A percentile compares a stretch with the other conserved stretches of the same genome.
Evolutionary conservation across 1,140 invertebrate species (phyloP).

Genomic region (Tyrophagus putrescentiae): DNA sequence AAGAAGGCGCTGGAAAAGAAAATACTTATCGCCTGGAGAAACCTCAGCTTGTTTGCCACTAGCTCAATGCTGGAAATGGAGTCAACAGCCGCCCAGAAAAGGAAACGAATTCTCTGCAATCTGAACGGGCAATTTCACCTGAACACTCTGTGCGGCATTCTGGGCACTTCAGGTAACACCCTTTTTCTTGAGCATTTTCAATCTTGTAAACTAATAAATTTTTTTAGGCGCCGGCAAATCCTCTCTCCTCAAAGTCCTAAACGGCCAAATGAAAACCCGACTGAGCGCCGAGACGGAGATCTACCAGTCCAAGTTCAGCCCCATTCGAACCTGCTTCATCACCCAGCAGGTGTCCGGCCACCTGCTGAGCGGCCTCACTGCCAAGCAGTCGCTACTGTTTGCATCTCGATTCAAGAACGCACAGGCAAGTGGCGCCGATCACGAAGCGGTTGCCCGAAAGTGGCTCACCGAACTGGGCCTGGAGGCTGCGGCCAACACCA

Average conservation of each 20-base stretch:
- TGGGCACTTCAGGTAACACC: constrained; percentile 17
- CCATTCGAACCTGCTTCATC: background rate
- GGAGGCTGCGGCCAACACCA: background rate
- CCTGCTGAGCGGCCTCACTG: constrained; percentile 4
- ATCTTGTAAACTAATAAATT: too few species aligned
- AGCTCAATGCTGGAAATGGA: background rate
- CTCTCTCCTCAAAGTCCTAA: background rate
- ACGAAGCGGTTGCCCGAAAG: background rate
- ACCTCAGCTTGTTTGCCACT: background rate
- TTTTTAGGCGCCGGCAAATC: constrained; percentile 17
- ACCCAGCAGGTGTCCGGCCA: constrained; percentile 5
- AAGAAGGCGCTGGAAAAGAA: background rate
- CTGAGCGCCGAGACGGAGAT: background rate
- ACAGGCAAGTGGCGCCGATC: background rate
- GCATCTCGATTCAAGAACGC: constrained; percentile 5
- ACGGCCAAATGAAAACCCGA: background rate
- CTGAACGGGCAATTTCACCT: constrained; percentile 25
- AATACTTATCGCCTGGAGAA: background rate
- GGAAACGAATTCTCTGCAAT: constrained; percentile 1
- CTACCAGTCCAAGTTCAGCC: background rate
- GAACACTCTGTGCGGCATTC: constrained; percentile 36
- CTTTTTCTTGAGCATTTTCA: too few species aligned
- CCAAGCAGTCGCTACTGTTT: background rate
- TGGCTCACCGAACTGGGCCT: background rate
- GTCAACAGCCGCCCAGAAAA: background rate